Base-by-base conservation (phyloP, 1,140 invertebrate species). In the Aplysia californica region DNA sequence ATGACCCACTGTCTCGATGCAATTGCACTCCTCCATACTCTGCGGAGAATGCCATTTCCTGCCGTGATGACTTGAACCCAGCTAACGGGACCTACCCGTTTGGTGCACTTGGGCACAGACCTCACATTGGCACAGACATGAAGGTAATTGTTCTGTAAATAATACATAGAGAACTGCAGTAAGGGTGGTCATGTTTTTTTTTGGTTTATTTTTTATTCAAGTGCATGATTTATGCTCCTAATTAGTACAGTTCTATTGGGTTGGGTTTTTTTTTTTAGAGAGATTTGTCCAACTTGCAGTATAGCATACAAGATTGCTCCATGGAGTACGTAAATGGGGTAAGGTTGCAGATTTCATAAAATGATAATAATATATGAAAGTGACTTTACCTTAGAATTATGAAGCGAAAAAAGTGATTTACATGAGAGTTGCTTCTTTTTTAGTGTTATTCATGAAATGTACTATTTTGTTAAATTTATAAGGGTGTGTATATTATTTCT, bases 21-120 rank as follows among this genome's bases (percentile, higher is more conserved):
- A 91, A 93, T 69, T 95, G 94, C 86, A 89, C 82, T 21, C 94
- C 94, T 4, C 93, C 94, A 1, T 95, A 94, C 88, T 93, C 92
- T 85, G 94, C 91, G 23, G 93, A 93, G 87, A 94, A 94, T 89
- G 93, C 92, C 36, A 94, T 95, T 81, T 92, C 94, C 33, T 92
- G 94, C 21, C 87, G 94, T 61, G 91, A 92, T 87, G 94, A 95
- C 87, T 89, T 95, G 50, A 95, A 95, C 88, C 92, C 92, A 0
- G 90, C 88, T 2, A 92, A 92, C 80, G 94, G 94, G 35, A 93
- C 90, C 31, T 94, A 93, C 85, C 93, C 93, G 26, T 92, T 94
- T 86, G 86, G 85, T 2, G 91, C 92, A 23, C 87, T 94, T 58
- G 92, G 93, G n/a, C 93, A 94, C 86, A 87, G 93, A 71, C 90